Conservation (phyloP, 2,797 vertebrate species). For the Geotrypetes seraphini region DNA sequence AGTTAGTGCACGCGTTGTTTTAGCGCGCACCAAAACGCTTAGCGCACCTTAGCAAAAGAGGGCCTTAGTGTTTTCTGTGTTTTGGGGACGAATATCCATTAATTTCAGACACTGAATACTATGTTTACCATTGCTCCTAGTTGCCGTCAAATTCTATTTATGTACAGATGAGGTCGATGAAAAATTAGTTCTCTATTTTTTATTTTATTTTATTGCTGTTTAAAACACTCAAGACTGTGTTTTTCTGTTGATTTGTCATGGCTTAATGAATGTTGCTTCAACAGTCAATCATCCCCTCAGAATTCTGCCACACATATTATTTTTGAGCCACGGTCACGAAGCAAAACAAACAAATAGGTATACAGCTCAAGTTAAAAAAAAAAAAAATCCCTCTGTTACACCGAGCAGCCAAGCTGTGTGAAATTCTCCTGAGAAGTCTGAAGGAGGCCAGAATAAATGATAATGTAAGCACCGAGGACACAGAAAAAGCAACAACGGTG, state of each 20-base stretch:
- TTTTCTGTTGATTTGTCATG: slow-evolving; percentile 73
- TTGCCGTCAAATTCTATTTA: slow-evolving; percentile 58
- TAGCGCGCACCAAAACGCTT: too few relatives aligned
- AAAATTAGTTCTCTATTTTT: slow-evolving; percentile 55
- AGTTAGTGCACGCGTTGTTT: too few relatives aligned
- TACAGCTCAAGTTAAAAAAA: slow-evolving; percentile 69
- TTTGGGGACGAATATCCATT: slow-evolving; percentile 56
- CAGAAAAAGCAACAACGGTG: slow-evolving; percentile 52
- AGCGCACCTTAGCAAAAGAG: too few relatives aligned
- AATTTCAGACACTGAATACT: slow-evolving; percentile 66
- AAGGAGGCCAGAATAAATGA: slow-evolving; percentile 72
- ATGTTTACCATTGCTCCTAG: slow-evolving; percentile 58
- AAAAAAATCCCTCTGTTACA: slow-evolving; percentile 55
- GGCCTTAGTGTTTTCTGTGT: too few relatives aligned
- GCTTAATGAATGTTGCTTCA: slow-evolving; percentile 68
- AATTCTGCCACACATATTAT: slow-evolving; percentile 69
- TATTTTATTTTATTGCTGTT: slow-evolving; percentile 46
- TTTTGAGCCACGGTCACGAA: slow-evolving; percentile 67
- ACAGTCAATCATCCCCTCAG: slow-evolving; percentile 65
- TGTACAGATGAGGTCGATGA: slow-evolving; percentile 67
- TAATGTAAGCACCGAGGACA: slow-evolving; percentile 71
- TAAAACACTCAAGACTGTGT: slow-evolving; percentile 75
- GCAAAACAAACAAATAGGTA: slow-evolving; percentile 88
- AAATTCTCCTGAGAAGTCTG: slow-evolving; percentile 57
- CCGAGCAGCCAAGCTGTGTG: slow-evolving; percentile 55